Evolutionary conservation across 2,888 invertebrate genomes (phyloP), one percentile per base, ranked within the genome.

Genomic region (Rosalia funebris): DNA sequence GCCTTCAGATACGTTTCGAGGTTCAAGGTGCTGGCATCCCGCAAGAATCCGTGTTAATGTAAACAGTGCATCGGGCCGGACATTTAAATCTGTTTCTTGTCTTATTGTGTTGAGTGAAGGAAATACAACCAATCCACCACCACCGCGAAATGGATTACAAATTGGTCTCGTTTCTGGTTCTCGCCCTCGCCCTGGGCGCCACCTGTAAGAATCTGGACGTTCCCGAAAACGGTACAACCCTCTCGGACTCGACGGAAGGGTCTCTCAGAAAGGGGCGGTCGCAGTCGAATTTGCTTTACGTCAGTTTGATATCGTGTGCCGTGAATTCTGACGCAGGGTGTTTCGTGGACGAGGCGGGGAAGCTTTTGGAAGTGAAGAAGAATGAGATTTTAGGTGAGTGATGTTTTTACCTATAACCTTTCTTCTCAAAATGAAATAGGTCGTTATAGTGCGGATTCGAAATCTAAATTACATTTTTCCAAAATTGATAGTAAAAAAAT

Each of bases 1-100:
- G 73, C 75, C 77, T 78, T 77, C 78, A 79, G 75, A 79, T 74
- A 70, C 69, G 72, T 69, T 63, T 69, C 67, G 74, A 75, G 75
- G 78, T 79, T 79, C 78, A 79, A 78, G 78, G 77, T 73, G 75
- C 72, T 45, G 12, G 47, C 52, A 53, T 48, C 63, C 36, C 37
- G 17, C 14, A 37, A 54, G 31, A 42, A 42, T 34, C 20, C n/a
- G n/a, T n/a, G n/a, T n/a, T n/a, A n/a, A n/a, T n/a, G n/a, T n/a
- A n/a, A n/a, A n/a, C n/a, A n/a, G n/a, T n/a, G n/a, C n/a, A n/a
- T n/a, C n/a, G n/a, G n/a, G n/a, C n/a, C n/a, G n/a, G n/a, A n/a
- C n/a, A n/a, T n/a, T n/a, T n/a, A n/a, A n/a, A n/a, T n/a, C n/a
- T n/a, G n/a, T n/a, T n/a, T 25, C 25, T 25, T 25, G 25, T 25